phyloP scores from a whole-genome alignment of 2,797 vertebrate species.

The Manis javanica region DNA sequence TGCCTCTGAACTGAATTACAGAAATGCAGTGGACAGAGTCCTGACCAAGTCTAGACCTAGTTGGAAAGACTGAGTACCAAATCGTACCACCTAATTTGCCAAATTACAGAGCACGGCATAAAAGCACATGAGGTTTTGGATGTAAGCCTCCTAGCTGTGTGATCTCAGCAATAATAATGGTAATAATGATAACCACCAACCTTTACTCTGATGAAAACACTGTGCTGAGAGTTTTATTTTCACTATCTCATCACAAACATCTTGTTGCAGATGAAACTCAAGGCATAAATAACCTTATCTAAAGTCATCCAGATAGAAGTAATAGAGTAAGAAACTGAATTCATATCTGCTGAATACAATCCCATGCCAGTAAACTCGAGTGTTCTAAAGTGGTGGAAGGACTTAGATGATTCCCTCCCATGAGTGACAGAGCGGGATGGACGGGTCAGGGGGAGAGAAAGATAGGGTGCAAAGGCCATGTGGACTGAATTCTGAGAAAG shows the following conservation, averaged over 20 bases:
- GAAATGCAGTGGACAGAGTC: background rate
- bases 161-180: background rate
- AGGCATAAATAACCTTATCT: background rate
- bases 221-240: background rate
- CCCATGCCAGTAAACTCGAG: background rate
- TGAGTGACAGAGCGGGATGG: background rate
- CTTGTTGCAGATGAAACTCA: background rate
- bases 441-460: background rate
- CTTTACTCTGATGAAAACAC: background rate
- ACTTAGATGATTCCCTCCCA: background rate
- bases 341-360: background rate
- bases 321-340: background rate
- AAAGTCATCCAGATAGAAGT: background rate
- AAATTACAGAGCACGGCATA: background rate
- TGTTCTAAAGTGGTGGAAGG: background rate
- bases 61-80: background rate
- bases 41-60: background rate
- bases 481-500: background rate
- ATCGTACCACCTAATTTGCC: background rate
- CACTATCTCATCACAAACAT: background rate
- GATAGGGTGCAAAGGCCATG: rapidly evolving
- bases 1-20: background rate
- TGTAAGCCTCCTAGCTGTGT: background rate
- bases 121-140: background rate
- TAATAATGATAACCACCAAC: background rate